phyloP scores from a whole-genome alignment of 2,797 vertebrate species.

The Hippocampus kuda region DNA sequence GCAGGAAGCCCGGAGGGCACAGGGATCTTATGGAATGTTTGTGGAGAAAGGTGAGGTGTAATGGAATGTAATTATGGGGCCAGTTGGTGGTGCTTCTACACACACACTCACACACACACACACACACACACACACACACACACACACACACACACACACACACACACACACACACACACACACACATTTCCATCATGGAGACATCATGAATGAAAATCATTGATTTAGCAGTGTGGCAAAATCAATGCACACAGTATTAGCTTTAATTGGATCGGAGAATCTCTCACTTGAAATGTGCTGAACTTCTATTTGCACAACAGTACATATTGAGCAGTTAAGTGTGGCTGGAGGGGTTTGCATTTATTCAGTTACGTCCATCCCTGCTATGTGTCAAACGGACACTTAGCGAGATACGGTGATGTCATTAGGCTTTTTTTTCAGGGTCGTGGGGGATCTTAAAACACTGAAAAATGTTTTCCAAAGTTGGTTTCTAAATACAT shows the following conservation, averaged over 20 bases:
- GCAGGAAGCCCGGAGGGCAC: slow-evolving; percentile 43
- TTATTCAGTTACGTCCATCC: too few relatives aligned
- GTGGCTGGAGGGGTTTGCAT: too few relatives aligned
- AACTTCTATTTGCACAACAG: background rate
- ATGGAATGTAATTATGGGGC: slow-evolving; percentile 62
- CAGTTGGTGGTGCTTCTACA: slow-evolving; percentile 32
- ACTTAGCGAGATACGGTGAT: too few relatives aligned
- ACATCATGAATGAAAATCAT: too few relatives aligned
- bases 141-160: slow-evolving; percentile 13
- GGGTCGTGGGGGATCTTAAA: too few relatives aligned
- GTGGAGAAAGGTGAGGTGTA: slow-evolving; percentile 58
- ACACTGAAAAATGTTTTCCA: too few relatives aligned
- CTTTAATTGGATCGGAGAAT: background rate
- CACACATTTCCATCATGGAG: background rate
- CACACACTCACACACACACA: slow-evolving; percentile 20
- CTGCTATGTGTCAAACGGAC: too few relatives aligned
- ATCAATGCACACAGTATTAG: too few relatives aligned
- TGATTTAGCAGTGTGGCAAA: too few relatives aligned
- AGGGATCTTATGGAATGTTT: slow-evolving; percentile 49
- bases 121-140: slow-evolving; percentile 17
- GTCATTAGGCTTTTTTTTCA: too few relatives aligned
- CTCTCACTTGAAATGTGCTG: background rate
- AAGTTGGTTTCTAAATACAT: too few relatives aligned
- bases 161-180: background rate
- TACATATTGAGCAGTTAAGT: too few relatives aligned